A percentile compares a stretch with the other conserved stretches of the same genome.
Conservation (phyloP, 2,797 vertebrate genomes). For the Anolis apletophallus region DNA sequence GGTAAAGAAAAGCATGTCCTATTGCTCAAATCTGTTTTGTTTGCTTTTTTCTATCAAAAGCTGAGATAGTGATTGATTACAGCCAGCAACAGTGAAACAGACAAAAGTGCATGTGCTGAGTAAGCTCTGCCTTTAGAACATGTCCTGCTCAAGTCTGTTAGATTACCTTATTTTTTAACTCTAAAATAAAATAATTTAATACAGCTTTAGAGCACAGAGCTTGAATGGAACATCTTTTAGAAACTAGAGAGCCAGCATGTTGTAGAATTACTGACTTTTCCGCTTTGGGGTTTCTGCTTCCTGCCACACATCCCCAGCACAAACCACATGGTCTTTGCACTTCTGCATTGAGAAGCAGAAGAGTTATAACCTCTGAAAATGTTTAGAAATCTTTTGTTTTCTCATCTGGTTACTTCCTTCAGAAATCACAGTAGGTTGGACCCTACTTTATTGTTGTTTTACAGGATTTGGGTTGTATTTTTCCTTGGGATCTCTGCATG, state of each 20-base stretch:
- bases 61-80: not conserved
- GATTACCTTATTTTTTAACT: too few species aligned
- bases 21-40: not conserved
- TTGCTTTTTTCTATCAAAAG: not conserved
- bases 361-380: not conserved
- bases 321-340: not conserved
- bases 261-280: not conserved
- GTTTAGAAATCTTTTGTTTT: not conserved
- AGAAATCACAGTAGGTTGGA: not conserved
- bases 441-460: not conserved
- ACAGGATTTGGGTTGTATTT: not conserved
- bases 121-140: not conserved
- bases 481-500: not conserved
- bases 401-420: not conserved
- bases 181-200: not conserved
- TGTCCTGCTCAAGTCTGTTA: too few species aligned
- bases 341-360: not conserved
- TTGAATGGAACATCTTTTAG: not conserved
- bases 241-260: not conserved
- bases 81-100: not conserved
- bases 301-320: not conserved
- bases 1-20: not conserved
- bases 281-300: not conserved
- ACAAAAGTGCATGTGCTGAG: not conserved
- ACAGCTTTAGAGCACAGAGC: not conserved